Evolutionary conservation across 1,140 invertebrate genomes (phyloP), one percentile per base, ranked within the genome.

Genomic region (Drosophila burlai): DNA sequence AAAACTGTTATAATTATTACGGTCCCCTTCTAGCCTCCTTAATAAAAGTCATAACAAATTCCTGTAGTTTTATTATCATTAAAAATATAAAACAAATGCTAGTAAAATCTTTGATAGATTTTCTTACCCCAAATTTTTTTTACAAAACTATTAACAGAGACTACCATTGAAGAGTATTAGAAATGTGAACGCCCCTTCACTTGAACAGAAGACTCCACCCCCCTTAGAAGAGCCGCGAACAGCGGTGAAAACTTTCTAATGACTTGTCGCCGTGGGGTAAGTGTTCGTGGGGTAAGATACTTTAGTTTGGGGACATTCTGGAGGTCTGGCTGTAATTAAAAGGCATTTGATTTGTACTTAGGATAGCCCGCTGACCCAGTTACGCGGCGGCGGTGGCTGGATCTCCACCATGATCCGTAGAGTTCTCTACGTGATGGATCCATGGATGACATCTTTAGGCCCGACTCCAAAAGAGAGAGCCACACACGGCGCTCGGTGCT

Each of bases 291-390:
- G 13, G 11, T 21, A 73, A 73, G 38, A 40, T 38, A 73, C 54
- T 61, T 60, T 73, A 73, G 67, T 45, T 57, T 29, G 45, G 26
- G 69, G 54, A 72, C 46, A 73, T 38, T 61, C 60, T 11, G 69
- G 54, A 16, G 54, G 54, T 60, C n/a, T 21, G 5, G n/a, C 16
- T 49, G 72, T 67, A 75, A 76, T 77, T 76, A 76, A 76, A 76
- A 58, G 52, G 52, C 71, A 76, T 76, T 76, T 78, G 75, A 79
- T 80, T 74, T 49, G 57, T 66, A 24, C 50, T 65, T 73, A 31
- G 76, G 64, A 75, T 75, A 75, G 57, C 62, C 61, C 61, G 57
- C 18, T 80, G 76, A 80, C 77, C 77, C 68, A 80, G 58, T 74
- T 80, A 80, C 55, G 67, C 74, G 76, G n/a, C 26, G 29, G n/a